Conservation (phyloP, 2,797 vertebrate genomes). For the Parambassis ranga region DNA sequence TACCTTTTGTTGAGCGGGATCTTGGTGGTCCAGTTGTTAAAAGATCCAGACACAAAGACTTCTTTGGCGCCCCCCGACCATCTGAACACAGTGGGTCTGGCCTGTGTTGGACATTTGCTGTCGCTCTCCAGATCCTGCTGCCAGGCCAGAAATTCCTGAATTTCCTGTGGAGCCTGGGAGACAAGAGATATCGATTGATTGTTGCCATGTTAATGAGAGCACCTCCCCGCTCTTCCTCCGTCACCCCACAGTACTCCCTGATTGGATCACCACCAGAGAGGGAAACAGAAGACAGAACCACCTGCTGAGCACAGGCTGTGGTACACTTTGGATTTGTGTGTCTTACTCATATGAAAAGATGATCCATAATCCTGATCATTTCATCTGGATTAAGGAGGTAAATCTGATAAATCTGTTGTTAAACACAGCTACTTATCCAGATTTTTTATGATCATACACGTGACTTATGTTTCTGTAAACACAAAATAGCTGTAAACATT, state of each 20-base stretch:
- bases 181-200: not conserved
- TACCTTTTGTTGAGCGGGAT: constrained; percentile 95
- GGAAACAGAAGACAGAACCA: too few relatives aligned
- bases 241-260: not conserved
- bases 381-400: too few relatives aligned
- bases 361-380: too few relatives aligned
- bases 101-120: constrained; percentile 81
- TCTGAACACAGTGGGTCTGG: constrained; percentile 91
- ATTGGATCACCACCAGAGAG: not conserved
- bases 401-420: too few relatives aligned
- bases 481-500: too few relatives aligned
- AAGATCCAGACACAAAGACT: constrained; percentile 93
- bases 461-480: too few relatives aligned
- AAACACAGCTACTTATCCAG: too few relatives aligned
- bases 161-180: constrained; percentile 76
- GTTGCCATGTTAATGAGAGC: not conserved
- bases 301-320: too few relatives aligned
- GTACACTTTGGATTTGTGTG: too few relatives aligned
- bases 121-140: constrained; percentile 91
- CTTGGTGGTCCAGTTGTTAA: constrained; percentile 96
- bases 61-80: constrained; percentile 92
- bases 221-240: not conserved
- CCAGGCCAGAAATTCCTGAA: constrained; percentile 95
- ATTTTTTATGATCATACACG: too few relatives aligned
- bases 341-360: too few relatives aligned